These are phyloP conservation scores for Uropetala carovei DNA, from an alignment of 2,888 invertebrate species.

Conservation along the genomic window DNA sequence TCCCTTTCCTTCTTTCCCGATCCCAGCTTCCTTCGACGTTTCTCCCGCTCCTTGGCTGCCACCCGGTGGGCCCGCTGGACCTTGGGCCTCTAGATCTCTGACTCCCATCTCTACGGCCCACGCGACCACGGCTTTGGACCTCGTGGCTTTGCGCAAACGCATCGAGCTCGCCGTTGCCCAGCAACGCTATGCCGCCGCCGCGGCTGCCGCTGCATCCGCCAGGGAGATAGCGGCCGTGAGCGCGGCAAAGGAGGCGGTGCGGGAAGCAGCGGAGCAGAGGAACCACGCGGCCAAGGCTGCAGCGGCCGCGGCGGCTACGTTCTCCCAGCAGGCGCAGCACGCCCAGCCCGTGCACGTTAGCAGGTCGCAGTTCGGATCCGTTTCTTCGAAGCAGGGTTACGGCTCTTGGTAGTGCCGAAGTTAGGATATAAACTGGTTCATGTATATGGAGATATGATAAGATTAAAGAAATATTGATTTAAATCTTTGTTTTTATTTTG, in stretches of 20 bases:
- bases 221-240: constrained; percentile 45
- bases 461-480: neutral
- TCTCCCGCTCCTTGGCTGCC: neutral
- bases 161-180: constrained; percentile 49
- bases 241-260: constrained; percentile 48
- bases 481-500: neutral
- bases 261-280: constrained; percentile 52
- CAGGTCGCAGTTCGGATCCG: neutral
- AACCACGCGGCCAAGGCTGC: constrained; percentile 51
- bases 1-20: constrained; percentile 33
- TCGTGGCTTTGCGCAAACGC: constrained; percentile 42
- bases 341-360: neutral
- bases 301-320: constrained; percentile 39
- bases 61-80: neutral
- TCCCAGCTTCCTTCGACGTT: constrained; percentile 14
- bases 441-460: neutral
- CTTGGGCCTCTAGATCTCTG: constrained; percentile 23
- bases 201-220: constrained; percentile 44
- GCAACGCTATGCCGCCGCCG: constrained; percentile 43
- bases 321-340: constrained; percentile 47
- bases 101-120: constrained; percentile 31
- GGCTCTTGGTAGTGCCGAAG: constrained; percentile 18
- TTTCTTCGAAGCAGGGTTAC: neutral
- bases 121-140: constrained; percentile 36
- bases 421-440: neutral